Evolutionary conservation across 2,797 vertebrate genomes (phyloP).

Genomic region (Columba guinea): DNA sequence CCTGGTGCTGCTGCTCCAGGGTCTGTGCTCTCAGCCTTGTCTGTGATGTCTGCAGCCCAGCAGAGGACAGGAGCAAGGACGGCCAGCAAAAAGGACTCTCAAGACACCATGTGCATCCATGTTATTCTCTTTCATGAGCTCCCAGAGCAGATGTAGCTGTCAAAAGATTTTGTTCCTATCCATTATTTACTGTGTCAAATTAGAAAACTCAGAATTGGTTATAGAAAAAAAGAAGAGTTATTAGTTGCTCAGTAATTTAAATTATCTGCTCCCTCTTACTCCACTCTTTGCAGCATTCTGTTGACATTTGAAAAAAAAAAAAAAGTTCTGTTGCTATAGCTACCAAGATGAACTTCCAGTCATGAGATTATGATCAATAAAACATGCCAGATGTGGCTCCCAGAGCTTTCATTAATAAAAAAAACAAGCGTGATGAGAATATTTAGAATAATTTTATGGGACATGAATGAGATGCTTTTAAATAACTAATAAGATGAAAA

Average conservation of each 20-base stretch:
- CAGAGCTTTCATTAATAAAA: slow-evolving; percentile 45
- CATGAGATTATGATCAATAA: slow-evolving; percentile 63
- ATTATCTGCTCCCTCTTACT: neutral
- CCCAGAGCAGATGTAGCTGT: neutral
- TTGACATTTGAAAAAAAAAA: neutral
- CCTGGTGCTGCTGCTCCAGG: fast-evolving
- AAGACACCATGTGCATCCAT: neutral
- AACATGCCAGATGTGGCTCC: slow-evolving; percentile 55
- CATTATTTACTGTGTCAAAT: slow-evolving; percentile 29
- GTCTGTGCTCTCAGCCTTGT: neutral
- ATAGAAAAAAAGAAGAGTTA: slow-evolving; percentile 24
- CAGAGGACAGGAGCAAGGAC: neutral
- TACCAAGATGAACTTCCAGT: slow-evolving; percentile 49
- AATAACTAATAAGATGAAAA: neutral
- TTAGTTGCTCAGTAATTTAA: slow-evolving; percentile 39
- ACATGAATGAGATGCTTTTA: neutral
- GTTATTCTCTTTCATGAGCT: neutral
- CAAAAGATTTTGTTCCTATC: slow-evolving; percentile 1
- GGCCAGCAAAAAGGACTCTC: neutral
- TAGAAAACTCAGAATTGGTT: neutral
- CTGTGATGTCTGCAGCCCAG: neutral
- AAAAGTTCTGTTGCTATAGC: slow-evolving; percentile 43
- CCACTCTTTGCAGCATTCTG: neutral
- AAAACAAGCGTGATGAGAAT: neutral
- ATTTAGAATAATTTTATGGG: neutral